These are phyloP conservation scores for Myanophis thanlyinensis DNA, from an alignment of 2,113 vertebrate genomes.

Conservation along the genomic window DNA sequence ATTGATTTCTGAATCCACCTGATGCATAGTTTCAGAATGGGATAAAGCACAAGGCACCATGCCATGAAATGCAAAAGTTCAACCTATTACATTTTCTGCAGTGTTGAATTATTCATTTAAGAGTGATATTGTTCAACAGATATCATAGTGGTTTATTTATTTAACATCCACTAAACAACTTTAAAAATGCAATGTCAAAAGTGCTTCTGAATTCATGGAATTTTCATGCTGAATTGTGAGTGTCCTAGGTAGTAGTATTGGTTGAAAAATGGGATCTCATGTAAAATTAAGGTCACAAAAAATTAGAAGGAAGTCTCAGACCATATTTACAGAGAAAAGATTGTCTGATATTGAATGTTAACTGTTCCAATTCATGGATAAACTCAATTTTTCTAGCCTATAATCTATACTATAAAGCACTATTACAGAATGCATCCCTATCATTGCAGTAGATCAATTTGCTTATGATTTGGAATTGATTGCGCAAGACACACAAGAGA, in stretches of 20 bases:
- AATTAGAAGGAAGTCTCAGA: neutral
- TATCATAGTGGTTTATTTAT: neutral
- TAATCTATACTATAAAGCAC: neutral
- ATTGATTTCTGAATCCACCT: neutral
- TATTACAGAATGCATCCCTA: neutral
- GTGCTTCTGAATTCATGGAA: neutral
- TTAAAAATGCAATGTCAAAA: neutral
- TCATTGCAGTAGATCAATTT: neutral
- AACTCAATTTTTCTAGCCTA: neutral
- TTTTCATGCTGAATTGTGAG: neutral
- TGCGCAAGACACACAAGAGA: too few relatives aligned
- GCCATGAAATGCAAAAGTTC: neutral
- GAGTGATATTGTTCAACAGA: too few relatives aligned
- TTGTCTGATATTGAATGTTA: neutral
- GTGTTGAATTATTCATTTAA: neutral
- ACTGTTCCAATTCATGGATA: neutral
- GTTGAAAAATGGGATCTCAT: neutral
- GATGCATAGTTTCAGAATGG: neutral
- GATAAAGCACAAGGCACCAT: neutral
- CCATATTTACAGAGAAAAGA: neutral
- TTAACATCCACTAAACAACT: neutral
- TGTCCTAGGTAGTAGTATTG: neutral
- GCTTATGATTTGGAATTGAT: too few relatives aligned
- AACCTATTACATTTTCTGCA: neutral
- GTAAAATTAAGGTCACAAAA: neutral